Base-by-base conservation (phyloP, 2,797 vertebrate genomes). In the Cercopithecus diana region DNA sequence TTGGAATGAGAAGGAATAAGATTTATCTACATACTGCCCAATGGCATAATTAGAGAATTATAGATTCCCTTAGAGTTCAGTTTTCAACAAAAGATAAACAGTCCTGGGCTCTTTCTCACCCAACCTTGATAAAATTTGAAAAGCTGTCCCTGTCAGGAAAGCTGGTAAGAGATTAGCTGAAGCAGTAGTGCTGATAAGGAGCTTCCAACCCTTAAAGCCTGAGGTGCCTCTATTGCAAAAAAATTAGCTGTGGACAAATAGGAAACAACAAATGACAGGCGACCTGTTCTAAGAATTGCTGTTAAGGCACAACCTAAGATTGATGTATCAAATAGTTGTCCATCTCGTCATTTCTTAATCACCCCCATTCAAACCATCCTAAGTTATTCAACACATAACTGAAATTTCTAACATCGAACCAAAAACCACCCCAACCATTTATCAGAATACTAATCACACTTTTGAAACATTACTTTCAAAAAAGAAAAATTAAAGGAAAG, bases 401-500 rank as follows among this genome's bases (percentile, higher is more conserved):
- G 50, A 92, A 94, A 94, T 91, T 88, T 95, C 80, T 61, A 80
- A 83, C 2, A 17, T 39, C 36, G 43, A 52, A 36, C 73, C 80
- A 64, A 94, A 86, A 94, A 39, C 77, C 72, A 58, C 41, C 58
- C 48, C n/a, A 96, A 76, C 41, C 36, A 64, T 28, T 90, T 96
- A 86, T 97, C 90, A 88, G 45, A 95, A 88, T 79, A 72, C 17
- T 57, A 96, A 87, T 80, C 41, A 83, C n/a, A 81, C 81, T 95
- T 95, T 92, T 67, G 88, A 97, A 86, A 84, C 61, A 93, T 86
- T 79, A 11, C 61, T 67, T 67, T 76, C 41, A 43, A 64, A 96
- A 77, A 55, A 57, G 36, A 75, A 15, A 83, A 39, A 73, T 89
- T 41, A 88, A 57, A 82, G 48, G 50, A 30, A 72, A 70, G 92